phyloP scores from a whole-genome alignment of 1,140 invertebrate genomes.

The Drosophila burlai region DNA sequence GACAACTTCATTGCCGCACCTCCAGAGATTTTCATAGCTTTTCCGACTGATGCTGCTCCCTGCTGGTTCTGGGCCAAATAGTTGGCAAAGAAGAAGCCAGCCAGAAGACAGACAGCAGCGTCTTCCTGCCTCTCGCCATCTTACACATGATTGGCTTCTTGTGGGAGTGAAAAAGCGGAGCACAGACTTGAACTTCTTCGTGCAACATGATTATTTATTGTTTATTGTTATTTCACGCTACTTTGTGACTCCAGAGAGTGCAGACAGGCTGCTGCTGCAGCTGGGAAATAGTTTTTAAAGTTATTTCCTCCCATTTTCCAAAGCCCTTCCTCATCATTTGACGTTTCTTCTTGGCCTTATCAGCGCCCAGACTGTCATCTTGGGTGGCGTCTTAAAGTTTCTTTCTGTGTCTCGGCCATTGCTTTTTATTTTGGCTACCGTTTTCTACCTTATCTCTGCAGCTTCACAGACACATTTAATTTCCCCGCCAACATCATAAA shows the following conservation, averaged over 20 bases:
- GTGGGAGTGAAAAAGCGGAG: conserved; percentile 15
- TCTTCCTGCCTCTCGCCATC: conserved; percentile 45
- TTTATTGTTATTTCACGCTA: conserved; percentile 81
- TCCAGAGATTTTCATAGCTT: conserved; percentile 3
- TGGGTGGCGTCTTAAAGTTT: conserved; percentile 72
- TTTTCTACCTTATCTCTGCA: conserved; percentile 56
- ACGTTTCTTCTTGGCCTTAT: conserved; percentile 30
- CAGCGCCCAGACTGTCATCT: conserved; percentile 23
- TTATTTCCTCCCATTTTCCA: conserved; percentile 6
- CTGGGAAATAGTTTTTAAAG: conserved; percentile 54
- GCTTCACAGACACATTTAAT: conserved; percentile 60
- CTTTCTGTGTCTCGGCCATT: conserved; percentile 22
- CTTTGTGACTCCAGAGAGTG: conserved; percentile 39
- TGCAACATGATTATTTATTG: conserved; percentile 81
- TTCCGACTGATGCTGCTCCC: not conserved
- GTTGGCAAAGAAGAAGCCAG: conserved; percentile 39
- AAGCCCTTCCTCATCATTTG: conserved; percentile 12
- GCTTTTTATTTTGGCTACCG: conserved; percentile 50
- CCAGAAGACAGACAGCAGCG: conserved; percentile 22
- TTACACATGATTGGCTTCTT: conserved; percentile 78
- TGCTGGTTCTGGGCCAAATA: conserved; percentile 47
- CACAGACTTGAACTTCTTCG: conserved; percentile 23
- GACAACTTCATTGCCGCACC: conserved; percentile 31
- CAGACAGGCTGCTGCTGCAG: conserved; percentile 15
- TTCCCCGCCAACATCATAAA: conserved; percentile 75